Base-by-base conservation (phyloP, 92 coral and sea anemone species). In the Paragorgia papillata region DNA sequence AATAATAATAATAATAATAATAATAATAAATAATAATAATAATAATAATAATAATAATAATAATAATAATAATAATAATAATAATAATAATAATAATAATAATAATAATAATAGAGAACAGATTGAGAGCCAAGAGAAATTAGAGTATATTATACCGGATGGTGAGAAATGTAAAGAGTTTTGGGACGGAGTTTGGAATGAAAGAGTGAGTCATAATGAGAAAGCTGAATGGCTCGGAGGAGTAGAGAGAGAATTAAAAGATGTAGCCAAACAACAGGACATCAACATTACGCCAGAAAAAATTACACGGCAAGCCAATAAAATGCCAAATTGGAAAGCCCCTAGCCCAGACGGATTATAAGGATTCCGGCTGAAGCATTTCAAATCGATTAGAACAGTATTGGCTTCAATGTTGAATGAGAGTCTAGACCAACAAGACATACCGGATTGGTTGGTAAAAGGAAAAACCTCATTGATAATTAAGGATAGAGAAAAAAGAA, bases 311-410 rank as follows among this genome's bases (percentile, higher is more conserved):
- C 74, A 75, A 27, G 29, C 48, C 18, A 77, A 50, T 26, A 83
- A 83, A 65, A 57, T 58, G 26, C 12, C 87, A 22, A 83, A 58
- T 31, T 83, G 87, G 83, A 77, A 83, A 51, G 69, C 79, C 12
- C 70, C 79, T 14, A 84, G 83, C 57, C 87, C 87, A 54, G 83
- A 83, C 50, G 79, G 73, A 12, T 61, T 77, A 2, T 63, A 68
- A 37, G 83, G 83, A 22, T 76, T 69, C 32, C 76, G 87, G 83
- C 28, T 76, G 30, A 83, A 77, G 50, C 55, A 57, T 32, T 77
- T 82, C 18, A 18, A 69, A 8, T 55, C 62, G 10, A 30, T 69
- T 32, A 26, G 19, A 13, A 29, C 15, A 53, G 30, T 60, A 37
- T 66, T 77, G 17, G 75, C 80, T n/a, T 22, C 0, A 6, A 73